phyloP scores from a whole-genome alignment of 2,888 invertebrate genomes.

The Monopis laevigella region DNA sequence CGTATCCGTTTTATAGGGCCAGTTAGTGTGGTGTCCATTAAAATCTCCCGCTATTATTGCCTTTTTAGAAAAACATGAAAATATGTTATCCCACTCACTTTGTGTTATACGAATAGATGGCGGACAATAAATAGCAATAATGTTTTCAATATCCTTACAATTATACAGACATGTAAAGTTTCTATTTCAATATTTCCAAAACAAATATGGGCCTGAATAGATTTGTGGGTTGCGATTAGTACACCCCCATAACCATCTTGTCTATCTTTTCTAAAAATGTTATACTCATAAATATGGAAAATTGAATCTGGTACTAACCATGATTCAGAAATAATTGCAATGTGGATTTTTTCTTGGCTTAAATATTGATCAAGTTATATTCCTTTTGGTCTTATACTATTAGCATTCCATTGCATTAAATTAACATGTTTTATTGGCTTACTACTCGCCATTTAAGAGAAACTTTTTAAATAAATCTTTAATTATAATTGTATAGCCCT shows the following conservation, averaged over 20 bases:
- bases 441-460: no score
- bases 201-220: slow-evolving; percentile 1
- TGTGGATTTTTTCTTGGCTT: no score
- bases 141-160: slow-evolving; percentile 14
- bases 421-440: no score
- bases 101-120: slow-evolving; percentile 11
- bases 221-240: slow-evolving; percentile 15
- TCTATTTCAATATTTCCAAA: slow-evolving; percentile 15
- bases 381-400: no score
- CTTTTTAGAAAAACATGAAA: slow-evolving; percentile 7
- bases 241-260: slow-evolving; percentile 18
- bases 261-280: slow-evolving; percentile 17
- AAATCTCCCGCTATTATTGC: slow-evolving; percentile 15
- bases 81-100: slow-evolving; percentile 17
- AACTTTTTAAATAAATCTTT: no score
- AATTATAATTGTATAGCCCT: no score
- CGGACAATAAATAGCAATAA: slow-evolving; percentile 19
- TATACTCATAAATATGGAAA: no score
- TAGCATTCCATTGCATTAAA: no score
- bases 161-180: slow-evolving; percentile 14
- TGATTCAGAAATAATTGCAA: no score
- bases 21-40: slow-evolving; percentile 16
- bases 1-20: slow-evolving; percentile 18
- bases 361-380: no score
- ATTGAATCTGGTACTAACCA: no score